Percentiles rank a stretch among this genome's conserved stretches.
phyloP scores from a whole-genome alignment of 2,888 invertebrate species.

The Pheosia tremula region DNA sequence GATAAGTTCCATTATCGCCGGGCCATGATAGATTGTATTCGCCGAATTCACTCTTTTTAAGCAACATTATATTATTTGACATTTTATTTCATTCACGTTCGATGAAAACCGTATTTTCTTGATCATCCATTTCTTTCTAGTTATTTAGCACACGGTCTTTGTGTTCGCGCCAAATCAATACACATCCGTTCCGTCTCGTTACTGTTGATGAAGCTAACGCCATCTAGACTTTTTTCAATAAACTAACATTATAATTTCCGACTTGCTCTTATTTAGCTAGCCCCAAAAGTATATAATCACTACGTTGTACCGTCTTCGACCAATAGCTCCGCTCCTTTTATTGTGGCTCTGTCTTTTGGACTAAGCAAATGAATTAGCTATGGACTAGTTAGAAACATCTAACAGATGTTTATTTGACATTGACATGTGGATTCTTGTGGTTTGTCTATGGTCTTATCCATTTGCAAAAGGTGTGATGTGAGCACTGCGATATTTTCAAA shows the following conservation, averaged over 20 bases:
- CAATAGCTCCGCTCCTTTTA: no score
- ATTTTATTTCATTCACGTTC: conserved; percentile 31
- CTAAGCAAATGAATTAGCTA: no score
- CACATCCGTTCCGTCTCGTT: conserved; percentile 15
- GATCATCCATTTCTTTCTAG: no score
- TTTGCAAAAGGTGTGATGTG: conserved; percentile 65
- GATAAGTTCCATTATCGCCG: conserved; percentile 76
- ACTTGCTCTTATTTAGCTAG: no score
- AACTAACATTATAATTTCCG: no score
- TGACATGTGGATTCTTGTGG: conserved; percentile 28
- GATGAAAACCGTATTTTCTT: not conserved
- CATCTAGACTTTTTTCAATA: conserved; percentile 25
- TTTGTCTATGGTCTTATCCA: conserved; percentile 24
- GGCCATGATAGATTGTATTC: conserved; percentile 81
- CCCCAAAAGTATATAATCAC: no score
- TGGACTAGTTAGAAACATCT: not conserved
- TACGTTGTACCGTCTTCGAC: no score
- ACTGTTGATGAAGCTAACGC: conserved; percentile 18
- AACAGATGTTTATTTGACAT: conserved; percentile 21
- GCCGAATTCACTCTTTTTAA: conserved; percentile 66
- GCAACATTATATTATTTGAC: conserved; percentile 48
- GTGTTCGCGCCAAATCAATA: conserved; percentile 42
- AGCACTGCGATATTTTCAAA: conserved; percentile 50
- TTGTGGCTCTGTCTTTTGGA: no score
- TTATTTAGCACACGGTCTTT: conserved; percentile 5